Percentiles rank a stretch among this genome's conserved stretches.
Conservation (phyloP, 1,140 invertebrate species). For the Sminthurides bifidus region DNA sequence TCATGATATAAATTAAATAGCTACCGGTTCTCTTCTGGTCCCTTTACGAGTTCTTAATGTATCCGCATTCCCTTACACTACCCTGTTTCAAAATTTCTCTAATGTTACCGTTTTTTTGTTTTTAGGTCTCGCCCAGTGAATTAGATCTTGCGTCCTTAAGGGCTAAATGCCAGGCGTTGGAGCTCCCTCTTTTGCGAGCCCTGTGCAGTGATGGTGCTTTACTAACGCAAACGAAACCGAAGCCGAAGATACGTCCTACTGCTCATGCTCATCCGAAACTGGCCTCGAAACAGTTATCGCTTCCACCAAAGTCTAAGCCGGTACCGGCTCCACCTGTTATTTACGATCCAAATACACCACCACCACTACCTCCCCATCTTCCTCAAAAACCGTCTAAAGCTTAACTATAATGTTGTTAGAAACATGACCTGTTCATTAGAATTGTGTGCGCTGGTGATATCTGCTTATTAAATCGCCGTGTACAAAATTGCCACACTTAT, state of each 20-base stretch:
- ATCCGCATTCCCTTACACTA: too few relatives aligned
- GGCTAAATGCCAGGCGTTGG: constrained; percentile 23
- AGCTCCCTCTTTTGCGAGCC: constrained; percentile 28
- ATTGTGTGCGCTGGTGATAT: background rate
- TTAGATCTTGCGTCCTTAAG: constrained; percentile 23
- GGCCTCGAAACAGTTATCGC: constrained; percentile 9
- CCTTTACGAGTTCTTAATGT: background rate
- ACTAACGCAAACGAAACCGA: constrained; percentile 12
- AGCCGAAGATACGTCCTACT: constrained; percentile 20
- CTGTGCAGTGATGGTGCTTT: constrained; percentile 23
- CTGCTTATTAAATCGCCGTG: too few relatives aligned
- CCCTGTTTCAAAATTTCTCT: too few relatives aligned
- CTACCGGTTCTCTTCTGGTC: background rate
- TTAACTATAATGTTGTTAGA: too few relatives aligned
- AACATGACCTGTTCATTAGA: background rate
- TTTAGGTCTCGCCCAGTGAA: constrained; percentile 22
- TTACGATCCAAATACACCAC: background rate
- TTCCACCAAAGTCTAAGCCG: constrained; percentile 16
- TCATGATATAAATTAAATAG: background rate
- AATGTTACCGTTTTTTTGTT: background rate
- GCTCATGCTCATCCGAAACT: constrained; percentile 28
- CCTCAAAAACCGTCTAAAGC: background rate
- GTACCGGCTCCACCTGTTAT: constrained; percentile 13
- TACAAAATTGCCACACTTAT: too few relatives aligned
- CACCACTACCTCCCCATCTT: background rate